Evolutionary conservation across 1,140 invertebrate genomes (phyloP).

Genomic region (Drosophila pallidifrons): DNA sequence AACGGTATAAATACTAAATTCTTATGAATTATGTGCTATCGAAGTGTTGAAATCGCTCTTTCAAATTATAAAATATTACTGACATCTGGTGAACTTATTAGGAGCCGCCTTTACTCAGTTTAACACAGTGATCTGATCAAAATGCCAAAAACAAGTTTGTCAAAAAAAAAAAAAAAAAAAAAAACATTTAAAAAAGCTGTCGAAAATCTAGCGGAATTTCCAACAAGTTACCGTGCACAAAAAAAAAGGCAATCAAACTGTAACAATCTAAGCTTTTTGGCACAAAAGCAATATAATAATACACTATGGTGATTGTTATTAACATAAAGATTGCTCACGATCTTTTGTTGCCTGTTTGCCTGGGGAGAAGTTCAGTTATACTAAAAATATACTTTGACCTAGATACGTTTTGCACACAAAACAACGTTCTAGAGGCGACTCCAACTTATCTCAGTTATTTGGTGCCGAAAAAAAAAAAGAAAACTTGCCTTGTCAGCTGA

Average conservation of each 20-base stretch:
- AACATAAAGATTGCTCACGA: background rate
- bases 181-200: too few species aligned
- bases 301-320: background rate
- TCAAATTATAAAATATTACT: too few species aligned
- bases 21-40: too few species aligned
- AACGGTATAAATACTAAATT: too few species aligned
- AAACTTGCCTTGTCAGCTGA: slow-evolving; percentile 44
- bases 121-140: background rate
- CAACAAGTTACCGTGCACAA: background rate
- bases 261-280: background rate
- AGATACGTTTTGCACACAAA: background rate
- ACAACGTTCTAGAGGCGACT: background rate
- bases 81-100: background rate
- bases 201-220: background rate
- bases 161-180: background rate
- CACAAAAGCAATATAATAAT: slow-evolving; percentile 1
- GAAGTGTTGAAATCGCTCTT: too few species aligned
- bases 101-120: too few species aligned
- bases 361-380: background rate
- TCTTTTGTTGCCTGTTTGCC: background rate
- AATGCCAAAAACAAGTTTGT: background rate
- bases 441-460: slow-evolving; percentile 11
- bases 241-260: background rate
- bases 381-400: slow-evolving; percentile 13
- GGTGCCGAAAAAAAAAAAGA: background rate